These are phyloP conservation scores for Parthenolecanium corni DNA, from an alignment of 2,888 invertebrate species.

Conservation along the genomic window DNA sequence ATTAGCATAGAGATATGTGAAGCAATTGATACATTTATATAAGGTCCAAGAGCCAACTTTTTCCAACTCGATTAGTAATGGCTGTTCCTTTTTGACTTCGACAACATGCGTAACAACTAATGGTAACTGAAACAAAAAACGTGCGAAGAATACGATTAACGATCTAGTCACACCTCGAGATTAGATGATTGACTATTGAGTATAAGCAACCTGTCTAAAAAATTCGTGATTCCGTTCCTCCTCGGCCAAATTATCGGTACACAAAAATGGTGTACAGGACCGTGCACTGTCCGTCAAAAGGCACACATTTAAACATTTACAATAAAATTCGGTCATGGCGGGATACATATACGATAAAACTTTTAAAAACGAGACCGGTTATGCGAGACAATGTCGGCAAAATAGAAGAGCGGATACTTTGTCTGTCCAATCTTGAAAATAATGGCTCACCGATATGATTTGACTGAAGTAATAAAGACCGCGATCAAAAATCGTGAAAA, in stretches of 20 bases:
- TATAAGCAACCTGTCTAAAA: slow-evolving; percentile 10
- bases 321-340: slow-evolving; percentile 7
- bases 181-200: background rate
- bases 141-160: background rate
- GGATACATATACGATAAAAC: background rate
- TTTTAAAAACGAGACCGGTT: background rate
- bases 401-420: too few relatives aligned
- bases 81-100: slow-evolving; percentile 10
- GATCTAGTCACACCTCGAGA: background rate
- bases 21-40: slow-evolving; percentile 16
- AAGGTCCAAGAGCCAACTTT: slow-evolving; percentile 14
- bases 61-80: slow-evolving; percentile 5
- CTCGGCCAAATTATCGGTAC: background rate
- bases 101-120: background rate
- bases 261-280: background rate
- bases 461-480: too few relatives aligned
- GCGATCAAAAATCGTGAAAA: too few relatives aligned
- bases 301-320: slow-evolving; percentile 19
- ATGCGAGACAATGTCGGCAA: background rate
- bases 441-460: too few relatives aligned
- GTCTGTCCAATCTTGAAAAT: too few relatives aligned
- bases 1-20: slow-evolving; percentile 15
- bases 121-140: slow-evolving; percentile 14
- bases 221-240: slow-evolving; percentile 13
- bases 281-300: background rate